Evolutionary conservation across 2,797 vertebrate genomes (phyloP).

Genomic region (Myotis vivesi): DNA sequence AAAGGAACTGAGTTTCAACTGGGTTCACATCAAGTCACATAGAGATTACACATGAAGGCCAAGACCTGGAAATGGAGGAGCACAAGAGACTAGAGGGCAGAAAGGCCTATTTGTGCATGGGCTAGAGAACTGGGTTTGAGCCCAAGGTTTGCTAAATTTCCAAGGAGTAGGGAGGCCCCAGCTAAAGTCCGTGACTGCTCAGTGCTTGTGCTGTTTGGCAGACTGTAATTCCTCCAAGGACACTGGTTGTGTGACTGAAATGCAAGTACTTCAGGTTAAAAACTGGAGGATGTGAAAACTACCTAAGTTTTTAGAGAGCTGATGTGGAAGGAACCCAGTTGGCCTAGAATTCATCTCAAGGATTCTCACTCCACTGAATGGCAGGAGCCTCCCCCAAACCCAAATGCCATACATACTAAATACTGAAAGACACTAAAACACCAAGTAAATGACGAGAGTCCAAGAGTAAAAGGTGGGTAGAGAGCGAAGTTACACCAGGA

Average conservation of each 20-base stretch:
- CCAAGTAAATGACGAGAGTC: background rate
- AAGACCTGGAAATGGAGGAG: background rate
- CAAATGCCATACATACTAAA: background rate
- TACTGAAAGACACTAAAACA: background rate
- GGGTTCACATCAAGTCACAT: background rate
- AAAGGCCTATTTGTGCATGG: background rate
- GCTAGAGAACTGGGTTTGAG: background rate
- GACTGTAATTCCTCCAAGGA: background rate
- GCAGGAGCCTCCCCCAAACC: background rate
- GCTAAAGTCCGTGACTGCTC: background rate
- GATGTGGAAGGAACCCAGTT: background rate
- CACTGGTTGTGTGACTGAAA: fast-evolving
- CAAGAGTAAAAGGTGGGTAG: background rate
- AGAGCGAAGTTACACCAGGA: background rate
- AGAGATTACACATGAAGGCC: background rate
- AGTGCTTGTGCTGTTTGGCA: background rate
- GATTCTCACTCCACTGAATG: background rate
- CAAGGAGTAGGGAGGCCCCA: background rate
- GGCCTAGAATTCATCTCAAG: background rate
- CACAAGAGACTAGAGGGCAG: background rate
- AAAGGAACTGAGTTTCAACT: background rate
- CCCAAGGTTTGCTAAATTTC: background rate
- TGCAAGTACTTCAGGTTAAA: background rate
- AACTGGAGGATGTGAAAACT: background rate
- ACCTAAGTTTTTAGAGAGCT: background rate